Percentiles rank a stretch among this genome's conserved stretches.
phyloP scores from a whole-genome alignment of 2,113 vertebrate genomes.

The Sylvietta virens region DNA sequence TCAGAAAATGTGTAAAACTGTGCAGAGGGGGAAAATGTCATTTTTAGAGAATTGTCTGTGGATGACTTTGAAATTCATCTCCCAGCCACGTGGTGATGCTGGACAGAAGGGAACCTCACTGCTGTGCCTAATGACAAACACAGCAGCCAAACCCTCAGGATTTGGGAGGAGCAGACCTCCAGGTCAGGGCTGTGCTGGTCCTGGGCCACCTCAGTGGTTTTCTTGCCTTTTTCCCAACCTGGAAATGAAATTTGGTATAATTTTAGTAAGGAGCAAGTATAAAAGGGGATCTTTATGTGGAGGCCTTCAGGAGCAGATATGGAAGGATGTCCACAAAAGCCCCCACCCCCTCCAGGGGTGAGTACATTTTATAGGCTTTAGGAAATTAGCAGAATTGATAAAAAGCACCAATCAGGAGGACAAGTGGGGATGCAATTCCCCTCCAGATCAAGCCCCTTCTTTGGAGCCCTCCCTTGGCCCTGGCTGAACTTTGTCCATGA shows the following conservation, averaged over 20 bases:
- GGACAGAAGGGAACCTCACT: neutral
- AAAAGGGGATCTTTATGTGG: neutral
- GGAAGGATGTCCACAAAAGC: neutral
- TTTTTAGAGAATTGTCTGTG: neutral
- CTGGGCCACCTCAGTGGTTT: accelerated
- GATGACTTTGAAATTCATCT: neutral
- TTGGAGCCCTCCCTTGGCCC: neutral
- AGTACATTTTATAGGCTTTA: neutral
- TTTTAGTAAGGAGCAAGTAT: neutral
- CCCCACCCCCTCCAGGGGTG: neutral
- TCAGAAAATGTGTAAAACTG: neutral
- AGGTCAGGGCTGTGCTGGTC: neutral
- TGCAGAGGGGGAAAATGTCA: neutral
- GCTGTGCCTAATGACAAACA: neutral
- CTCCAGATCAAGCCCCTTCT: neutral
- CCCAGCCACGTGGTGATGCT: neutral
- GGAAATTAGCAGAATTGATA: neutral
- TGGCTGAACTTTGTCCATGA: neutral
- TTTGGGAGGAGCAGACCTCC: neutral
- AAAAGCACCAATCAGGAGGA: neutral
- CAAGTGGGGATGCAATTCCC: neutral
- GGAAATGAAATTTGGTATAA: neutral
- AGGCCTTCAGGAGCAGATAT: neutral
- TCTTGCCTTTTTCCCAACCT: neutral
- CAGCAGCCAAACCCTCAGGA: neutral